Evolutionary conservation across 2,113 vertebrate species (phyloP), one percentile per base, ranked within the genome.

Genomic region (Corythornis madagascariensis): DNA sequence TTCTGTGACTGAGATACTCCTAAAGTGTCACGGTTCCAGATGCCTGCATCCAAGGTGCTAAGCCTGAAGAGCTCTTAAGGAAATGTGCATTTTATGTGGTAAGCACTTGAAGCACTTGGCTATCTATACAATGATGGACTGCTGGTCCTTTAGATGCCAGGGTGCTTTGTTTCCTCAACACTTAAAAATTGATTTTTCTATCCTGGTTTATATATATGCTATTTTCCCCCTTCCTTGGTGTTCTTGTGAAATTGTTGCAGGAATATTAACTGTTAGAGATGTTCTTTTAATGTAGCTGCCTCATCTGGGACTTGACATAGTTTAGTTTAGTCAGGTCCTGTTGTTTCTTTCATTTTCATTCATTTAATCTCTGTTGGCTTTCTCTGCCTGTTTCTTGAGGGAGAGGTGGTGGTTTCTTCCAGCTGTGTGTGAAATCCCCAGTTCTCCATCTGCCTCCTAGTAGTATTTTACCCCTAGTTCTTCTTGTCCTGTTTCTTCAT

Each of bases 31-130:
- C 1, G 1, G 5, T 52, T 82, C 16, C 29, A 69, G 69, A 29
- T 4, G 26, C 5, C 11, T 15, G 7, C 19, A n/a, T 29, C 38
- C 19, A 38, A 63, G n/a, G 18, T 1, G 1, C 22, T 10, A 43
- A 81, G 26, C 35, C 31, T 55, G 20, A 63, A 38, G 35, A 43
- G 11, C 33, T 61, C 10, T 1, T 19, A 28, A 69, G 33, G 31
- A 17, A 26, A 29, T 3, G 8, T 29, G 13, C 1, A 1, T 40
- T 71, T 22, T 9, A 0, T 13, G 15, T n/a, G 43, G 28, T 29
- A 17, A 53, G 19, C 33, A 20, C 25, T 42, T 64, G 40, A 25
- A n/a, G 24, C 33, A 17, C 21, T 33, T 77, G 45, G 17, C 60
- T 9, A 4, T 35, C 3, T 20, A 5, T 15, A 5, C 29, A 18